Base-by-base conservation (phyloP, 2,113 vertebrate species). In the Ardeotis arabs region DNA sequence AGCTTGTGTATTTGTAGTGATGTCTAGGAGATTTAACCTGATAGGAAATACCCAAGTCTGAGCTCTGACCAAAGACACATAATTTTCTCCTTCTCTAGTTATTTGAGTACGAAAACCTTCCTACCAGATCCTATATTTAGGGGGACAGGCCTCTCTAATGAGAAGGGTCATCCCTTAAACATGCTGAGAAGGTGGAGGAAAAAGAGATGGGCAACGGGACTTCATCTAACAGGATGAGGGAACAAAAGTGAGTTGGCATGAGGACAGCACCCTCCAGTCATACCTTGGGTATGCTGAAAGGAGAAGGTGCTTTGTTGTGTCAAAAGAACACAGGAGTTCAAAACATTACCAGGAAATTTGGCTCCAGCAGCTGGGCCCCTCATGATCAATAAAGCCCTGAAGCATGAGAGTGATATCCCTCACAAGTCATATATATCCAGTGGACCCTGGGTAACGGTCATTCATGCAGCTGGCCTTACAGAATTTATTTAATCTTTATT, bases 361-460 rank as follows among this genome's bases (percentile, higher is more conserved):
- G 5, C 58, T 86, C 15, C 31, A 45, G 27, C 27, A 62, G 29
- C 31, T 62, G 52, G 22, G 47, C 15, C 6, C 31, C 7, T 85
- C 18, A 17, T 21, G 49, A 73, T 10, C 1, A 1, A 9, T 49
- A 64, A 62, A 50, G 41, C 22, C 35, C 33, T 84, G 28, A 87
- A 35, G 67, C 13, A 14, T 1, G 2, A 45, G 33, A 47, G 18
- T 14, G 5, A 1, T 25, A 29, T n/a, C 35, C 29, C 33, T 82
- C 19, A 15, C 7, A 55, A 33, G 41, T 74, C 41, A n/a, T 31
- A 6, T 39, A 23, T 6, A 5, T 33, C 76, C 53, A 52, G 18
- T 8, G 12, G 33, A 35, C 15, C 16, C 2, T 12, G 11, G 10
- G 37, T 41, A 89, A 28, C 0, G 0, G 24, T 11, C 27, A 45